A percentile compares a stretch with the other conserved stretches of the same genome.
Evolutionary conservation across 2,113 vertebrate genomes (phyloP).

Genomic region (Clarias magur): DNA sequence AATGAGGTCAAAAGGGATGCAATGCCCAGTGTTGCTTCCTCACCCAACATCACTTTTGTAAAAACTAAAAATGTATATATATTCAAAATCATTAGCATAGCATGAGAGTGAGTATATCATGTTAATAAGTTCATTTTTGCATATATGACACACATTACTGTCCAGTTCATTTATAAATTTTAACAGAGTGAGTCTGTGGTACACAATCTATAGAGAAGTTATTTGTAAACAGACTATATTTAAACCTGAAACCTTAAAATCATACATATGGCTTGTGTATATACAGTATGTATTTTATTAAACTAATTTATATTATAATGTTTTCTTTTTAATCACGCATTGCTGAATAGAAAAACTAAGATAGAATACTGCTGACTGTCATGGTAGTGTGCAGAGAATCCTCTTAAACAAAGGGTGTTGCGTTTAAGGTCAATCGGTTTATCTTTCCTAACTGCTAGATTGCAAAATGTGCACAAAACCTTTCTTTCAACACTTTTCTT

Average conservation of each 20-base stretch:
- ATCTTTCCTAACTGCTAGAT: background rate
- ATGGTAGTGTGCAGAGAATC: background rate
- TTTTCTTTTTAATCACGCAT: background rate
- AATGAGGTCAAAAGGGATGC: slow-evolving; percentile 40
- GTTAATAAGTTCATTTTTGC: too few species aligned
- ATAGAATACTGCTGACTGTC: slow-evolving; percentile 44
- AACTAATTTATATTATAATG: background rate
- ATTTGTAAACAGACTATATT: background rate
- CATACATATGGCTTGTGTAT: background rate
- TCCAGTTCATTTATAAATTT: background rate
- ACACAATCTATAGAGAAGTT: background rate
- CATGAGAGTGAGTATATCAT: background rate
- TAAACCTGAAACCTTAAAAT: background rate
- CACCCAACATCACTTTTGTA: background rate
- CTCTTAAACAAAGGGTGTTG: background rate
- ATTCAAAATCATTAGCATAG: background rate
- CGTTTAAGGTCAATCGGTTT: background rate
- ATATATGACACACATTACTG: background rate
- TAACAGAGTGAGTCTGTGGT: background rate
- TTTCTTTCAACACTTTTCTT: background rate
- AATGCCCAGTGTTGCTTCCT: slow-evolving; percentile 1
- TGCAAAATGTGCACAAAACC: background rate
- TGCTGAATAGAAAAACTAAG: slow-evolving; percentile 11
- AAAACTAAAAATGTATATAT: background rate
- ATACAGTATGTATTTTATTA: background rate